These are phyloP conservation scores for Nothoprocta perdicaria DNA, from an alignment of 2,113 vertebrate genomes.

Conservation along the genomic window DNA sequence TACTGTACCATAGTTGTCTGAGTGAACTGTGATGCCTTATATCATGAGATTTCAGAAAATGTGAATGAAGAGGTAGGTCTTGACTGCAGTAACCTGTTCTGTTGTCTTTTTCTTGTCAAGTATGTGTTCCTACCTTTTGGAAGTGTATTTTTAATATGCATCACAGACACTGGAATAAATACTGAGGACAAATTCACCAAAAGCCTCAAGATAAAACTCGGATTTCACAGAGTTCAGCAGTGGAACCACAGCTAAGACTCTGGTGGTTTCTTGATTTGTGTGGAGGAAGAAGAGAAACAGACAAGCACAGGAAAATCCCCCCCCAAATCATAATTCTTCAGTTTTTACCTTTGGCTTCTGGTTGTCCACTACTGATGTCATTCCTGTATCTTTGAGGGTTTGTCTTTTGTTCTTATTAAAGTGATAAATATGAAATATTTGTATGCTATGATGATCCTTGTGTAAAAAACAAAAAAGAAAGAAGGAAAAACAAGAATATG, in stretches of 20 bases:
- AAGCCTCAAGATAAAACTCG: background rate
- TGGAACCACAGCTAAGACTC: background rate
- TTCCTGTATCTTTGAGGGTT: background rate
- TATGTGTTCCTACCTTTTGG: background rate
- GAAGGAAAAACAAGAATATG: no score
- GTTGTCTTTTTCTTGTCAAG: background rate
- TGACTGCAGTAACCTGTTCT: background rate
- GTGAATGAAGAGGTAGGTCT: background rate
- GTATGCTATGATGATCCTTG: background rate
- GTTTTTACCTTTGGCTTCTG: background rate
- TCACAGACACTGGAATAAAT: accelerated
- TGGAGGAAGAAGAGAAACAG: background rate
- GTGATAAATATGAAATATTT: background rate
- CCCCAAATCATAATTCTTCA: background rate
- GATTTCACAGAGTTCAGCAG: background rate
- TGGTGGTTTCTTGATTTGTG: background rate
- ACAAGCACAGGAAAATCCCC: background rate
- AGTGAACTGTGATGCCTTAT: background rate
- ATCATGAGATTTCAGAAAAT: background rate
- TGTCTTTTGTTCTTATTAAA: background rate
- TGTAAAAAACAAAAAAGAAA: background rate
- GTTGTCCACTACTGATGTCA: background rate
- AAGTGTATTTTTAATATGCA: background rate
- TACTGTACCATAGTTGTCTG: background rate
- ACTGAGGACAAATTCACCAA: background rate